Base-by-base conservation (phyloP, 92 coral and sea anemone genomes). In the Metridium senile region DNA sequence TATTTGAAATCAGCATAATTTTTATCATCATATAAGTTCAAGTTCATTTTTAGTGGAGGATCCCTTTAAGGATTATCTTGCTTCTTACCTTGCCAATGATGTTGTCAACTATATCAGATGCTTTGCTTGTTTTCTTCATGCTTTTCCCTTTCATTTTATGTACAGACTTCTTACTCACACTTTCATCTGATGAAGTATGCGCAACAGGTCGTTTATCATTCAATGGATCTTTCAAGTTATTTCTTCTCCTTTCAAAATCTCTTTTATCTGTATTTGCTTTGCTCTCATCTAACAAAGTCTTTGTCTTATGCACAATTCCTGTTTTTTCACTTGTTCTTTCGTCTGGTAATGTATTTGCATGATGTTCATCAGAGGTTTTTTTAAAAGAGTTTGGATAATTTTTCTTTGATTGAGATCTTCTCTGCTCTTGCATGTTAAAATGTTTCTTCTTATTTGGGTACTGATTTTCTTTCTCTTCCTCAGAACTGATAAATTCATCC, bases 81-180 rank as follows among this genome's bases (percentile, higher is more conserved):
- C 4, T 9, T 4, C 13, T 16, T 58, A 87, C 91, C 91, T 87
- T 33, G 16, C 91, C 86, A 77, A 87, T 87, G 68, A 87, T 79
- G 68, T 78, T 82, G 54, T 58, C 70, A 47, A 87, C 58, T 77
- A 87, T 30, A 58, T 87, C 85, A 52, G 65, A 11, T 13, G 84
- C 66, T 54, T 77, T n/a, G n/a, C n/a, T 31, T 26, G 31, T 34
- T 51, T 18, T 39, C 46, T n/a, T n/a, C 21, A 61, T 84, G 43
- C 20, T 84, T 52, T 25, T 62, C 61, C 68, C 34, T 21, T 32
- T 61, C 66, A 39, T 61, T 72, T 84, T 31, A 63, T 70, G 31
- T 4, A 39, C 74, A 19, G 7, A 10, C 47, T 26, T 33, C 8
- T 25, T 54, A 13, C 3, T 54, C 17, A 2, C 59, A 54, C 17